Conservation (phyloP, 2,797 vertebrate species). For the Rhadinocentrus ornatus region DNA sequence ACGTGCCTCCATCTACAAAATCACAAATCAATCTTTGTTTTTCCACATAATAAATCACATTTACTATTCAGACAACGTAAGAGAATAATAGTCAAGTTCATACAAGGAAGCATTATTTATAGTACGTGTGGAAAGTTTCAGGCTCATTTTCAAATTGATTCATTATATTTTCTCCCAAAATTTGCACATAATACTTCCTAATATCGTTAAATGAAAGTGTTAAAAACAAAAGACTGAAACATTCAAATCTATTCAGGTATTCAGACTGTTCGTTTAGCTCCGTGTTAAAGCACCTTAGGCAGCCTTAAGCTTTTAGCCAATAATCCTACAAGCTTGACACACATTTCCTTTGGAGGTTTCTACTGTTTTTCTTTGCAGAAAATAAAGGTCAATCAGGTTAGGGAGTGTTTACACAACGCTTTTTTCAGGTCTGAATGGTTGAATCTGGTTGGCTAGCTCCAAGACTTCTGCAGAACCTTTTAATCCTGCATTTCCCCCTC, state of each 20-base stretch:
- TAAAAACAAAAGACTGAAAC: neutral
- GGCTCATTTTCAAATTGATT: neutral
- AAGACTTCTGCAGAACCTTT: neutral
- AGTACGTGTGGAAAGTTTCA: neutral
- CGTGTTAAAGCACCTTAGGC: neutral
- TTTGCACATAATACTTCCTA: neutral
- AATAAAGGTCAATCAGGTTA: neutral
- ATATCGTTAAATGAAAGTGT: neutral
- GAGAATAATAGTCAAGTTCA: neutral
- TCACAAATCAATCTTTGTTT: neutral
- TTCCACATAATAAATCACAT: neutral
- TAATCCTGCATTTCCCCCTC: no score
- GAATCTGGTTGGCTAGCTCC: neutral
- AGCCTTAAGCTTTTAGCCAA: neutral
- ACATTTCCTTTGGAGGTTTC: neutral
- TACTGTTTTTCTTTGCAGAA: neutral
- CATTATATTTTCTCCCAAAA: neutral
- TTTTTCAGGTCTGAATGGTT: neutral
- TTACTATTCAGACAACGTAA: neutral
- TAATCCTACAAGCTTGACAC: conserved; percentile 5
- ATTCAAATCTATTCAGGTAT: neutral
- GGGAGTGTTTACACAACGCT: neutral
- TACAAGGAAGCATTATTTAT: neutral
- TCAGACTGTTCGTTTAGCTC: neutral
- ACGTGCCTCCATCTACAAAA: conserved; percentile 86